Conservation (phyloP, 37 sponge, comb jelly and placozoan genomes). For the Lycopodina hypogea region DNA sequence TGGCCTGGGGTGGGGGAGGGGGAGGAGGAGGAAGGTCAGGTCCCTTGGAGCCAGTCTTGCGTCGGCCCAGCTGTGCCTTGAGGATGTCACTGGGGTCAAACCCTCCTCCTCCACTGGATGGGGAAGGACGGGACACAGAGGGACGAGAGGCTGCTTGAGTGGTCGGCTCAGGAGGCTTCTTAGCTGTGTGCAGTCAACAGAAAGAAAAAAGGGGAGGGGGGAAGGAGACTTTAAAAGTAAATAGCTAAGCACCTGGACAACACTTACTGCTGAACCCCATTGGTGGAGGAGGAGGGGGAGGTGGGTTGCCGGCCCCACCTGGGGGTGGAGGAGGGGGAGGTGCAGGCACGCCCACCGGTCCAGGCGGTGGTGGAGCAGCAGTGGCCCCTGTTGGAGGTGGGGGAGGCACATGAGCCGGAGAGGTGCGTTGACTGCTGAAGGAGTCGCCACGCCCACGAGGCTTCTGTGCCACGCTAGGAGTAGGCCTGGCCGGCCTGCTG, state of each 20-base stretch:
- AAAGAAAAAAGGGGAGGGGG: neutral
- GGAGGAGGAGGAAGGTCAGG: slow-evolving; percentile 56
- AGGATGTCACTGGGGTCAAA: slow-evolving; percentile 62
- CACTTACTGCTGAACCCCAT: slow-evolving; percentile 29
- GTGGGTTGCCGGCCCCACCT: slow-evolving; percentile 45
- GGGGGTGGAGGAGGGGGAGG: slow-evolving; percentile 18
- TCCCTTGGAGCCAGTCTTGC: neutral
- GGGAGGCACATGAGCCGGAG: slow-evolving; percentile 15
- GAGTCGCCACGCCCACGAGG: slow-evolving; percentile 8
- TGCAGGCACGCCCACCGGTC: slow-evolving; percentile 3
- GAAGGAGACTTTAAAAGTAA: neutral
- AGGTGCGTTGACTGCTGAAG: neutral
- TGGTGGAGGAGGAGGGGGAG: slow-evolving; percentile 74
- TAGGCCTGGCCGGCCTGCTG: slow-evolving; percentile 2
- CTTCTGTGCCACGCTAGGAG: slow-evolving; percentile 21
- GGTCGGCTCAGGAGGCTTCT: slow-evolving; percentile 19
- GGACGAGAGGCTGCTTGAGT: slow-evolving; percentile 13
- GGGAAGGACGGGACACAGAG: neutral
- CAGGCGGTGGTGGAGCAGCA: slow-evolving; percentile 36
- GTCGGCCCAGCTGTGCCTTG: slow-evolving; percentile 31
- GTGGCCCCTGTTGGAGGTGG: neutral
- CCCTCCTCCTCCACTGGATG: slow-evolving; percentile 25
- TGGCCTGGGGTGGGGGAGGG: slow-evolving; percentile 59
- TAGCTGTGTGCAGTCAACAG: neutral
- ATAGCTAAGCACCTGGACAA: neutral